Base-by-base conservation (phyloP, 2,888 invertebrate species). In the Globia sparganii region DNA sequence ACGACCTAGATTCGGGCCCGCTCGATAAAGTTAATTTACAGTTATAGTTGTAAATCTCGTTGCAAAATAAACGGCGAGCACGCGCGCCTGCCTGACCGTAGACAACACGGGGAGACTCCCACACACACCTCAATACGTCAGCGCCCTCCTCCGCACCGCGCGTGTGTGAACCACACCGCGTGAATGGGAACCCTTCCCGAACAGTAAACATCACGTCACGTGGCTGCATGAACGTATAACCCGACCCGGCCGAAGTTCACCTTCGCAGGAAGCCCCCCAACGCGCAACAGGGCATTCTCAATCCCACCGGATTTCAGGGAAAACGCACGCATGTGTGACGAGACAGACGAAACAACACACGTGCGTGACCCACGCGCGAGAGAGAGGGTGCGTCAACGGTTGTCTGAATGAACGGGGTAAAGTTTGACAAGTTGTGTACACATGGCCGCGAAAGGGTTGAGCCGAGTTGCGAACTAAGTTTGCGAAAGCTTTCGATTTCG, bases 11-110 rank as follows among this genome's bases (percentile, higher is more conserved):
- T 96, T 94, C 93, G 93, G 94, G 93, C 92, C 92, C 92, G 95
- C 94, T 95, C 95, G 96, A 95, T 95, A 95, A 95, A 96, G 94
- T 95, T 96, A 96, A 96, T 96, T 96, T 96, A 96, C 96, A 95
- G 96, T 96, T 96, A 95, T 96, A 95, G 95, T 95, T 95, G 94
- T 96, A 96, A 96, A 95, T 96, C 95, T 95, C 93, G 95, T 96
- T 96, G 95, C 96, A 95, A 96, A 95, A 96, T 96, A 94, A 95
- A 93, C 94, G 93, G 94, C 92, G 86, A 91, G 93, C 94, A 94
- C 94, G 94, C 94, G 93, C 91, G 90, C 92, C 93, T 90, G 94
- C 94, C 95, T 95, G 96, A 96, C 95, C 96, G 94, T 91, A 94
- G 94, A 94, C 95, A 96, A 95, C 94, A 91, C 90, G 91, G 92